Base-by-base conservation (phyloP, 2,888 invertebrate genomes). In the Eueremaeus valkanovi region DNA sequence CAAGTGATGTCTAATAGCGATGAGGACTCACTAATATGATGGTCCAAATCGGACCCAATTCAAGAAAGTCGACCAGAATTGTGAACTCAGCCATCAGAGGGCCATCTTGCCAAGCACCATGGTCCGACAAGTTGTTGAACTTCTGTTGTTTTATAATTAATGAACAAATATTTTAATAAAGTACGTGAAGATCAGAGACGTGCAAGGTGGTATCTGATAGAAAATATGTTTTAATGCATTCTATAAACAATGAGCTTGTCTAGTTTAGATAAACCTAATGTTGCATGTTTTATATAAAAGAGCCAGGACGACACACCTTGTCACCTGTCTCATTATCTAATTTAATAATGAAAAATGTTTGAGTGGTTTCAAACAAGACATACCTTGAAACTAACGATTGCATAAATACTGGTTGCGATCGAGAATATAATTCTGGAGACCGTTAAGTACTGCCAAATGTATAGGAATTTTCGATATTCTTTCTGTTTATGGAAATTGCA, bases 361-460 rank as follows among this genome's bases (percentile, higher is more conserved):
- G n/a, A n/a, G n/a, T n/a, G n/a, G n/a, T n/a, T n/a, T n/a, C n/a
- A n/a, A n/a, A n/a, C 29, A 16, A 8, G 3, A 31, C 33, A 24
- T 61, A 61, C 61, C 3, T n/a, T 29, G 13, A 61, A 29, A 18
- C 29, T 31, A 9, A 31, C 16, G 3, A 61, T n/a, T 1, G 29
- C 61, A 13, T 61, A 61, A 61, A 61, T 61, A 61, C 61, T 61
- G 1, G 31, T 61, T 5, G 29, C 61, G 27, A 61, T 61, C 18
- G 61, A 1, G 11, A 24, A 61, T 29, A 61, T 18, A n/a, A 61
- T 61, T 31, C 61, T 61, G 61, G 9, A 6, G 9, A 61, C 27
- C 5, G 61, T 61, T 18, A 61, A 9, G 13, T 31, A 33, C 11
- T 61, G 11, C 61, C 61, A 61, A 27, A 33, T 31, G 29, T 61